Percentiles rank a stretch among this genome's conserved stretches.
Conservation (phyloP, 2,797 vertebrate genomes). For the Falco novaeseelandiae region DNA sequence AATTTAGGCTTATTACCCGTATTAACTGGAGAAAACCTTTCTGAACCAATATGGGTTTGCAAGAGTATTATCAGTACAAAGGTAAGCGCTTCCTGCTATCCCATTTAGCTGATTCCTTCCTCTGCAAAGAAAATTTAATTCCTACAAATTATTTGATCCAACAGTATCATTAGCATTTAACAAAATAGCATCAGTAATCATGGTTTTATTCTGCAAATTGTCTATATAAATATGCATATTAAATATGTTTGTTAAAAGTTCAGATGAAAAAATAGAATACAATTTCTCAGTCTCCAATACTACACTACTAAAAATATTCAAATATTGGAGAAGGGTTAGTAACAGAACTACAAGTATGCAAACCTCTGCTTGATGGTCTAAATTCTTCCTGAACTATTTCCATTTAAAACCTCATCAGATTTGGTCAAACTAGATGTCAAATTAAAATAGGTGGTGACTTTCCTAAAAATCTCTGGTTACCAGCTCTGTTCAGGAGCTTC, state of each 20-base stretch:
- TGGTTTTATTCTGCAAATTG: background rate
- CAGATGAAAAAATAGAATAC: background rate
- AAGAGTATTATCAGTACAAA: background rate
- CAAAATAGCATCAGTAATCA: background rate
- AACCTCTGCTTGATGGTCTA: background rate
- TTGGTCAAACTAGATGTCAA: background rate
- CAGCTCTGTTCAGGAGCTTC: background rate
- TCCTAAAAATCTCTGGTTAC: background rate
- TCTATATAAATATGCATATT: background rate
- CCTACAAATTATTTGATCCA: background rate
- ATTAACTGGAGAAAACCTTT: background rate
- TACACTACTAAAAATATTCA: background rate
- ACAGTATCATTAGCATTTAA: background rate
- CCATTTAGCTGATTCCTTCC: background rate
- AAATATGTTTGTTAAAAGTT: background rate
- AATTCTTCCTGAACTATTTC: background rate
- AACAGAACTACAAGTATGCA: background rate
- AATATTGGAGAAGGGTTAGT: background rate
- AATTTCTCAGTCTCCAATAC: background rate
- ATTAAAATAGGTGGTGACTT: background rate
- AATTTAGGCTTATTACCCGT: background rate
- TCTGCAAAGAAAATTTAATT: background rate
- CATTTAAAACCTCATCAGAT: background rate
- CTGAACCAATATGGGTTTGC: background rate
- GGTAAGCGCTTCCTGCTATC: background rate